Base-by-base conservation (phyloP, 2,113 vertebrate species). In the Zapus hudsonius region DNA sequence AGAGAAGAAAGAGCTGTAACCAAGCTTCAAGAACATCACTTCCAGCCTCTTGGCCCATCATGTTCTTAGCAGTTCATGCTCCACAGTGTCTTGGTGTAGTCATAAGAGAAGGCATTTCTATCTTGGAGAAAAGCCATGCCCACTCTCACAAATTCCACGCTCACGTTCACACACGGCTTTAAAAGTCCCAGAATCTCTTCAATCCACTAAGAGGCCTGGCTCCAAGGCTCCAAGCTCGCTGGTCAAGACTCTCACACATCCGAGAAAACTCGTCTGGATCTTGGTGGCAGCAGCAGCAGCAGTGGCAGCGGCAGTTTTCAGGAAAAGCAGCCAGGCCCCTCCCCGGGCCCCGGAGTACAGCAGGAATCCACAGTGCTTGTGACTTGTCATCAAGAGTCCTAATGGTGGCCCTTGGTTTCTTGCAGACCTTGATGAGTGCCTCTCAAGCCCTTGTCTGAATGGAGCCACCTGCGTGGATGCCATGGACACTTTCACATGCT, bases 361-460 rank as follows among this genome's bases (percentile, higher is more conserved):
- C 22, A 93, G 81, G 94, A 95, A 94, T 91, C 96, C 91, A 55
- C 59, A 27, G 67, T 70, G 93, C 96, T 92, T 93, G 91, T 87
- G 94, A 94, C 72, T 80, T 94, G 95, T 93, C 96, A 74, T 95
- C 96, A 95, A 96, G 96, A 97, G 97, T 98, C 98, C 98, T 99
- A 99, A 99, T 95, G 96, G 98, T 97, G 97, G 98, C 98, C 98
- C 98, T 98, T 98, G 97, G 97, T 99, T 98, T 99, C 98, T 99
- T 99, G 98, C 99, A 99, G 99, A 99, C 97, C 98, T 98, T 97
- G 99, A 99, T 97, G 99, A 98, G 98, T 99, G 99, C 99, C 97
- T 99, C 97, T 97, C 99, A 98, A 99, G 98, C 98, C 99, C 99
- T 97, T 99, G 99, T 98, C 97, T 98, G 99, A 99, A 99, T 95